Conservation (phyloP, 2,888 invertebrate species). For the Bellardia pandia region DNA sequence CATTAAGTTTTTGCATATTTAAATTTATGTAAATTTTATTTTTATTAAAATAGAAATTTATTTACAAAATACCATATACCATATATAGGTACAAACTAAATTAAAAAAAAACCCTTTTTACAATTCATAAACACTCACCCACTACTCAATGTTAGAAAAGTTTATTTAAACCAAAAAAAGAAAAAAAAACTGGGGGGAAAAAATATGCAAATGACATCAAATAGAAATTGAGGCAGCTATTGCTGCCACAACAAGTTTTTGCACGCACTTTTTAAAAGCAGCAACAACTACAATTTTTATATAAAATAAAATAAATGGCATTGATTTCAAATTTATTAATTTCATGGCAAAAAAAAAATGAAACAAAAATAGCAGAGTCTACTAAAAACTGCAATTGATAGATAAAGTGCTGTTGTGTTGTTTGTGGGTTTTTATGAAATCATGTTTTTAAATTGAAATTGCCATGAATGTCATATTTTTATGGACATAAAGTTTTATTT, state of each 20-base stretch:
- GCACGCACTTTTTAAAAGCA: constrained; percentile 26
- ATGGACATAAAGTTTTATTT: constrained; percentile 26
- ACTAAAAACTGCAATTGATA: background rate
- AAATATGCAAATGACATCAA: constrained; percentile 59
- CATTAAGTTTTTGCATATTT: constrained; percentile 22
- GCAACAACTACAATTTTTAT: constrained; percentile 2
- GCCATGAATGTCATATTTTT: constrained; percentile 34
- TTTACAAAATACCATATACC: background rate
- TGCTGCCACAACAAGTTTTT: constrained; percentile 37
- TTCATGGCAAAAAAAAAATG: constrained; percentile 10
- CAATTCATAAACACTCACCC: constrained; percentile 31
- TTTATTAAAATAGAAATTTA: background rate
- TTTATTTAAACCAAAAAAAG: constrained; percentile 27
- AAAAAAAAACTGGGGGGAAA: background rate
- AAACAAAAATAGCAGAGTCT: background rate
- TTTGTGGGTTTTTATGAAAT: constrained; percentile 32
- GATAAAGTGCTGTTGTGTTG: constrained; percentile 14
- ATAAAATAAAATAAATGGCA: constrained; percentile 29
- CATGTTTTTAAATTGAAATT: constrained; percentile 16
- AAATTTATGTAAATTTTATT: background rate
- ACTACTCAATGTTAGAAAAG: constrained; percentile 10
- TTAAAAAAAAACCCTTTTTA: background rate
- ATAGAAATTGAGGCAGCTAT: constrained; percentile 39
- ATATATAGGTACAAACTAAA: background rate
- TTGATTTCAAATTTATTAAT: constrained; percentile 56